These are phyloP conservation scores for Oncorhynchus mykiss DNA, from an alignment of 2,113 vertebrate genomes.

Conservation along the genomic window DNA sequence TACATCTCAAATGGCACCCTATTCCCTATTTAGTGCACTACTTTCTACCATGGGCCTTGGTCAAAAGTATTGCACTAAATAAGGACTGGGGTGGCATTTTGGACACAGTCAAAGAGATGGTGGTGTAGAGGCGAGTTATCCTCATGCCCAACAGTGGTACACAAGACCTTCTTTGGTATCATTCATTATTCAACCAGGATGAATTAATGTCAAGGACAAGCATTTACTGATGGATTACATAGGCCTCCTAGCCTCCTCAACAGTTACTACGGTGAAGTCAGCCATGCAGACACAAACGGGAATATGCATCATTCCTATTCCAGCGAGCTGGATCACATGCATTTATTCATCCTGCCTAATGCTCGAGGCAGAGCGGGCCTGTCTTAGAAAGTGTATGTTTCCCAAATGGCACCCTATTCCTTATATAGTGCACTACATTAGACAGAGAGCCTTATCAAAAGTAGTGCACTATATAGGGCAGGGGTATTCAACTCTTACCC, in stretches of 20 bases:
- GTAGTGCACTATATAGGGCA: no score
- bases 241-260: constrained; percentile 46
- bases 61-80: no score
- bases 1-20: no score
- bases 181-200: constrained; percentile 52
- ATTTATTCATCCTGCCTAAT: constrained; percentile 51
- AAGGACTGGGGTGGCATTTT: no score
- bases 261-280: constrained; percentile 50
- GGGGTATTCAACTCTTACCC: no score
- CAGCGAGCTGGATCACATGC: constrained; percentile 21
- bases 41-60: no score
- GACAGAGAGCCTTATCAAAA: no score
- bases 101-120: not conserved
- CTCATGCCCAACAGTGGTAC: constrained; percentile 20
- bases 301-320: constrained; percentile 31
- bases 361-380: constrained; percentile 1
- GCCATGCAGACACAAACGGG: constrained; percentile 46
- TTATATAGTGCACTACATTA: no score
- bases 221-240: constrained; percentile 52
- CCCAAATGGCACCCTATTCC: no score
- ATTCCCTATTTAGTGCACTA: no score
- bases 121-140: constrained; percentile 2
- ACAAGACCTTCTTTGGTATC: constrained; percentile 19
- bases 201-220: constrained; percentile 55
- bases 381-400: not conserved